phyloP scores from a whole-genome alignment of 1,140 invertebrate species.

The Zaprionus kolodkinae region DNA sequence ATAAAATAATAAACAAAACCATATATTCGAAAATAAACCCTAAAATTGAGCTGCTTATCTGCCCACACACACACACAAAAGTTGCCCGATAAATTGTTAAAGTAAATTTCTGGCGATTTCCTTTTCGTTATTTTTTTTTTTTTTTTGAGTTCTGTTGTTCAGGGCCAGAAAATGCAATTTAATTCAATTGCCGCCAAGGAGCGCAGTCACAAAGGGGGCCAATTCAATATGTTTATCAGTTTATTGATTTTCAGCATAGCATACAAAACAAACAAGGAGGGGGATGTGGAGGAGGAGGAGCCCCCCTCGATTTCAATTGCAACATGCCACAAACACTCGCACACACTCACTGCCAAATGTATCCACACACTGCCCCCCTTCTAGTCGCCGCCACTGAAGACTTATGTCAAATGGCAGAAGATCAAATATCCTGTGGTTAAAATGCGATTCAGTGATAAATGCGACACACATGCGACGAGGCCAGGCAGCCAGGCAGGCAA shows the following conservation, averaged over 20 bases:
- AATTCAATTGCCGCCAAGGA: slow-evolving; percentile 40
- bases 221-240: slow-evolving; percentile 78
- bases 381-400: slow-evolving; percentile 34
- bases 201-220: slow-evolving; percentile 30
- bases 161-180: slow-evolving; percentile 46
- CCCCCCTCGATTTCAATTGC: slow-evolving; percentile 21
- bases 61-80: not conserved
- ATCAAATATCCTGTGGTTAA: slow-evolving; percentile 83
- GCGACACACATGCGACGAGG: slow-evolving; percentile 60
- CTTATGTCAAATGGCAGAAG: slow-evolving; percentile 79
- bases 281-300: too few relatives aligned
- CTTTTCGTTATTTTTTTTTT: not conserved
- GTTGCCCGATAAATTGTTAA: slow-evolving; percentile 51
- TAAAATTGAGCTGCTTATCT: slow-evolving; percentile 7
- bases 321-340: slow-evolving; percentile 32
- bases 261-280: slow-evolving; percentile 49
- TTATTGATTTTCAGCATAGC: slow-evolving; percentile 69
- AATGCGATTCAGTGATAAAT: slow-evolving; percentile 81
- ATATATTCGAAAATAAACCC: not conserved
- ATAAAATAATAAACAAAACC: not conserved
- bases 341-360: slow-evolving; percentile 41
- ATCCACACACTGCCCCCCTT: slow-evolving; percentile 41
- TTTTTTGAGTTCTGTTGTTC: too few relatives aligned
- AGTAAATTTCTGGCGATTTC: slow-evolving; percentile 42
- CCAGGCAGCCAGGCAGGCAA: slow-evolving; percentile 33